phyloP scores from a whole-genome alignment of 1,140 invertebrate species.

The Drosophila sulfurigaster region DNA sequence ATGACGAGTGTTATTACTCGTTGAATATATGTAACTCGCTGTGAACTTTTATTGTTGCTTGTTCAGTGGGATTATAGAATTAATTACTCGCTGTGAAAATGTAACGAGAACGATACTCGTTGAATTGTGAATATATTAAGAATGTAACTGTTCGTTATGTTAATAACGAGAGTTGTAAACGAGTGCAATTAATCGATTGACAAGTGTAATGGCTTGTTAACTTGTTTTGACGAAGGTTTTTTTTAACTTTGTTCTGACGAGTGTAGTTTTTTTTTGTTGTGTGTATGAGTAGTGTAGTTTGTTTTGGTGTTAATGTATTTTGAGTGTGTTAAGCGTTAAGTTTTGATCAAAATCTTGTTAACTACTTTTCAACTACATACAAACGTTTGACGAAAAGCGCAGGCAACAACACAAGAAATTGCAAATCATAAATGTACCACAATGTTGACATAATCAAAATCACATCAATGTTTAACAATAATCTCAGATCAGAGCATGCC shows the following conservation, averaged over 20 bases:
- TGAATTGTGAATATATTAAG: constrained; percentile 7
- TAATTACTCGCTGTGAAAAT: too few species aligned
- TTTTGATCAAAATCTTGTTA: constrained; percentile 14
- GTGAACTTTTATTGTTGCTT: too few species aligned
- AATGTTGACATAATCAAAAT: constrained; percentile 28
- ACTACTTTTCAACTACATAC: constrained; percentile 59
- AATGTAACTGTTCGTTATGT: too few species aligned
- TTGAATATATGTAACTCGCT: too few species aligned
- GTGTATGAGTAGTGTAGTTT: constrained; percentile 7
- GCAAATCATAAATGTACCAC: constrained; percentile 54
- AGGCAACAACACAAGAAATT: constrained; percentile 64
- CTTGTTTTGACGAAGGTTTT: too few species aligned
- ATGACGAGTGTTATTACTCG: too few species aligned
- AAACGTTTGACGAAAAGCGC: constrained; percentile 67
- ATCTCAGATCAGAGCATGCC: constrained; percentile 53
- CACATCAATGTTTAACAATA: constrained; percentile 29
- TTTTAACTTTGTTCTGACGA: too few species aligned
- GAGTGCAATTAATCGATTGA: too few species aligned
- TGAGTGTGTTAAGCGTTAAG: constrained; percentile 40
- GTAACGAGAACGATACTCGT: too few species aligned
- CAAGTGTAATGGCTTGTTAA: too few species aligned
- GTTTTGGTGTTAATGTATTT: neutral
- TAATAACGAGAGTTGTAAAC: too few species aligned
- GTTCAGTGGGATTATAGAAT: too few species aligned
- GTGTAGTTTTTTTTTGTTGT: neutral